A percentile compares a stretch with the other conserved stretches of the same genome.
phyloP scores from a whole-genome alignment of 2,113 vertebrate species.

The Hirundichthys speculiger region DNA sequence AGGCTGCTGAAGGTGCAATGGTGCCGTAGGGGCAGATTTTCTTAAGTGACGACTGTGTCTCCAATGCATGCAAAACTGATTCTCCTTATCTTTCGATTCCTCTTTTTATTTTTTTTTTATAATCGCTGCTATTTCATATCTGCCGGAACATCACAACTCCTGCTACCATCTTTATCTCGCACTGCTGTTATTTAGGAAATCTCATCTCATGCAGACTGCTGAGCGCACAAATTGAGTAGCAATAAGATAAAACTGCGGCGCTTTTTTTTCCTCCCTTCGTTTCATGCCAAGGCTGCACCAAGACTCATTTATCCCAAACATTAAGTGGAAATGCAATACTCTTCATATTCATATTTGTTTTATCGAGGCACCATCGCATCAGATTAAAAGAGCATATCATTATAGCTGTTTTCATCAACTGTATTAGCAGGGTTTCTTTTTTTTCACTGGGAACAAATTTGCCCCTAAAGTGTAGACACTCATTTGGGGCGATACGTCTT shows the following conservation, averaged over 20 bases:
- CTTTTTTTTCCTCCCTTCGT: constrained; percentile 5
- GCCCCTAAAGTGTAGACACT: constrained; percentile 47
- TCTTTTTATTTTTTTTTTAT: constrained; percentile 6
- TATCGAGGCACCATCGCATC: constrained; percentile 24
- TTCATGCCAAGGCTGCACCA: constrained; percentile 10
- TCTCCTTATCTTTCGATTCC: not conserved
- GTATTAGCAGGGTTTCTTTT: constrained; percentile 52
- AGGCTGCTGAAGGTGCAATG: not conserved
- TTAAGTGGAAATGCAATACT: constrained; percentile 18
- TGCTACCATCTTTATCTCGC: constrained; percentile 19
- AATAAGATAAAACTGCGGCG: constrained; percentile 12
- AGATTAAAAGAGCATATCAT: constrained; percentile 65
- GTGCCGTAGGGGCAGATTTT: not conserved
- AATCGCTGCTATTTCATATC: constrained; percentile 21
- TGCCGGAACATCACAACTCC: constrained; percentile 22
- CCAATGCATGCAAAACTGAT: not conserved
- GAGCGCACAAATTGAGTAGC: constrained; percentile 26
- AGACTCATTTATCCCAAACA: constrained; percentile 24
- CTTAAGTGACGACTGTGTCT: not conserved
- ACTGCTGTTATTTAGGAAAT: constrained; percentile 20
- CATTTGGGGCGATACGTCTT: constrained; percentile 28
- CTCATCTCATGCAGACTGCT: constrained; percentile 24
- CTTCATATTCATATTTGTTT: constrained; percentile 25
- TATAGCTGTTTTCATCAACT: constrained; percentile 48
- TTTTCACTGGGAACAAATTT: constrained; percentile 66